Base-by-base conservation (phyloP, 2,113 vertebrate species). In the Pomatorhinus ruficollis region DNA sequence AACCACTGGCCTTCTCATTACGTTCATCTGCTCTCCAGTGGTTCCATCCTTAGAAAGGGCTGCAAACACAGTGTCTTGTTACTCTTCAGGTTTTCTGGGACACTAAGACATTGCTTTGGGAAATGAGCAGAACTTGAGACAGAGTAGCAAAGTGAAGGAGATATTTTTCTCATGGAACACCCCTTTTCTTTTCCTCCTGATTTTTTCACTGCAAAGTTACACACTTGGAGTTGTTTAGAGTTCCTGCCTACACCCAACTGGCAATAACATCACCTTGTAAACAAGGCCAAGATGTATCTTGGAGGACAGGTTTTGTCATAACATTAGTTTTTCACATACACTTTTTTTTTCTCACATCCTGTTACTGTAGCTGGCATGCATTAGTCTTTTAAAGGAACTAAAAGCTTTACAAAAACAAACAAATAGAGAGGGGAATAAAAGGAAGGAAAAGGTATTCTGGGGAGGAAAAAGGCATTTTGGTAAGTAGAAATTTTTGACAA, bases 371-470 rank as follows among this genome's bases (percentile, higher is more conserved):
- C 40, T 72, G 39, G 5, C 16, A 35, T 16, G 30, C 14, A 42
- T 33, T 50, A 31, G 12, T 39, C 22, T 31, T 45, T 47, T 45
- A 77, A 27, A 84, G 83, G 23, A 70, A n/a, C 14, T 21, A 65
- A 9, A 80, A 16, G 7, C 2, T 83, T 69, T 33, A 59, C 22
- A 57, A 53, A 88, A 65, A 27, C 12, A 71, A 72, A 27, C 1
- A 12, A 37, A 49, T 8, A 11, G 39, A 45, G 21, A 5, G 5
- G 11, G 4, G 1, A 6, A 31, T 10, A 16, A 18, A n/a, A 39
- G 3, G 2, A 2, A 3, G 4, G 8, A 1, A 5, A 17, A 4
- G 4, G 5, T 8, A 3, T 47, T 76, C 17, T 15, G 3, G 1
- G 9, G 10, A 10, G 3, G 9, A 12, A 70, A 60, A 4, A 76